These are phyloP conservation scores for Hemicrepidius hirtus DNA, from an alignment of 2,888 invertebrate species.

Conservation along the genomic window DNA sequence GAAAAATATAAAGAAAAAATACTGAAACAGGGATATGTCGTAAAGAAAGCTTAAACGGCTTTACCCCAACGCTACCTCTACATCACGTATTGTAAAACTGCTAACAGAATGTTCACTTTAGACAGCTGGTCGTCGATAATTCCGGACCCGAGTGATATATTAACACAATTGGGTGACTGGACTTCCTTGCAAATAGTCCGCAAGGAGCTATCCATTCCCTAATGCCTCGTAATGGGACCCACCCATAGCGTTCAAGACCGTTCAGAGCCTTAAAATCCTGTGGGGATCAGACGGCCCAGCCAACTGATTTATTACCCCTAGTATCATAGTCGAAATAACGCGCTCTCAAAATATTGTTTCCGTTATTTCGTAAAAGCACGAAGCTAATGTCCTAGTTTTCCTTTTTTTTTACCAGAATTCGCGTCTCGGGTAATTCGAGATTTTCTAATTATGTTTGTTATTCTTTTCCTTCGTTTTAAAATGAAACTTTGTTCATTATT, in stretches of 20 bases:
- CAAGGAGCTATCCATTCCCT: conserved; percentile 43
- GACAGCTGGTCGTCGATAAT: neutral
- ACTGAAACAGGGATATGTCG: too few species aligned
- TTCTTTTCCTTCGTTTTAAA: neutral
- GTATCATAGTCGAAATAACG: conserved; percentile 58
- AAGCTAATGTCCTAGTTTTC: conserved; percentile 22
- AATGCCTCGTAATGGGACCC: conserved; percentile 45
- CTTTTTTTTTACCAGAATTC: neutral
- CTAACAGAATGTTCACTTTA: neutral
- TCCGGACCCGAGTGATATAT: conserved; percentile 30
- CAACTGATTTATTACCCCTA: conserved; percentile 57
- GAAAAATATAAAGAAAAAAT: too few species aligned
- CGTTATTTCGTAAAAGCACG: conserved; percentile 53
- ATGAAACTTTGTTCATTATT: neutral
- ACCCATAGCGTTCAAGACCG: conserved; percentile 46
- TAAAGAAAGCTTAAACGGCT: too few species aligned
- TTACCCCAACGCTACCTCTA: too few species aligned
- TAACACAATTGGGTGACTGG: conserved; percentile 38
- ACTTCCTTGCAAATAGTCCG: conserved; percentile 35
- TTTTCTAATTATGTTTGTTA: conserved; percentile 30
- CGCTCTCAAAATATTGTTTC: conserved; percentile 59
- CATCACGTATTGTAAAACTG: too few species aligned
- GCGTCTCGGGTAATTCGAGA: conserved; percentile 13
- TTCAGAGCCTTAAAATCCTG: conserved; percentile 48
- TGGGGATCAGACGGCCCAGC: conserved; percentile 41